Evolutionary conservation across 2,888 invertebrate genomes (phyloP), one percentile per base, ranked within the genome.

Genomic region (Drosophila anomalipes): DNA sequence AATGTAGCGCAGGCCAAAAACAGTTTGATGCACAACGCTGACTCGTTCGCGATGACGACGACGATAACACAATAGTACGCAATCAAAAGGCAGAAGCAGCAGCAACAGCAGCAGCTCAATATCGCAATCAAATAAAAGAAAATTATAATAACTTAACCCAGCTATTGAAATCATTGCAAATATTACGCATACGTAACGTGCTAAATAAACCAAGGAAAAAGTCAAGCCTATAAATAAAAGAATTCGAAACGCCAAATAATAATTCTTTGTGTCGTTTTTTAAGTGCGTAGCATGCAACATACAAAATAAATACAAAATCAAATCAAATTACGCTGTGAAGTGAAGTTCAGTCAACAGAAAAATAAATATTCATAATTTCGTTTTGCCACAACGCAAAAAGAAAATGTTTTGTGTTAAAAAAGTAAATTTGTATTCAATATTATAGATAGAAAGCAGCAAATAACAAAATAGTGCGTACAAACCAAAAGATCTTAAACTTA

Each of bases 11-110:
- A 67, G 74, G 71, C 81, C 86, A 83, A 88, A 83, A 86, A 83
- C 86, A 87, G 87, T 87, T 87, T 86, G 80, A 83, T 86, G 87
- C 85, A 86, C 80, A 86, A 82, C 90, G 90, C 84, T 22, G 22
- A 22, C 22, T 84, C 89, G 87, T 74, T 80, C 84, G 87, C 87
- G 79, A 77, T 78, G 89, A 89, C 90, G 76, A 83, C 86, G 88
- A 85, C 81, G 28, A 82, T 77, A 83, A 81, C 74, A 83, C 81
- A 88, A 90, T 89, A 87, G 79, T 71, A 70, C 70, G 74, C 83
- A 71, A 79, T 77, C 72, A 81, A 58, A 65, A 56, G 77, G 54
- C 67, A 66, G 47, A 49, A 56, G 19, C 22, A 52, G 39, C 53
- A 62, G 6, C 22, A 22, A 37, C 65, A 65, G 44, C 47, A 54